Conservation (phyloP, 2,113 vertebrate species). For the Lota lota region DNA sequence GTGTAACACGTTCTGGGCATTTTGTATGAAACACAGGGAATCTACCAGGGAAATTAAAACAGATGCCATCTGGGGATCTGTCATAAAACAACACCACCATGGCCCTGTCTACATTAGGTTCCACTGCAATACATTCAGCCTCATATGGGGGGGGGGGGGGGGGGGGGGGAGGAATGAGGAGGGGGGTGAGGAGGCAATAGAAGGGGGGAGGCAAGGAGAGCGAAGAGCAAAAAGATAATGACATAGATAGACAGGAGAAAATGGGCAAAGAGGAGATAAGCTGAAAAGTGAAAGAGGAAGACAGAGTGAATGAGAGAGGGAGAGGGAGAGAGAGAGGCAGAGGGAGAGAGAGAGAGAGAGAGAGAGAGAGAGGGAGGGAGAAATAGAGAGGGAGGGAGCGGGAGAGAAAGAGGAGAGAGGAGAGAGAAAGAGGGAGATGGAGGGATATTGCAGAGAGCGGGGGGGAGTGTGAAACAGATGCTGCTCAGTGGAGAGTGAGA, state of each 20-base stretch:
- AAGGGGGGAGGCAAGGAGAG: background rate
- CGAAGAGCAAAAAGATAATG: too few relatives aligned
- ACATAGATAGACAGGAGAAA: slow-evolving; percentile 20
- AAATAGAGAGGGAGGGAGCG: background rate
- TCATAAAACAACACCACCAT: too few relatives aligned
- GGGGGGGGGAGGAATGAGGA: too few relatives aligned
- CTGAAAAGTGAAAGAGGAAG: slow-evolving; percentile 61
- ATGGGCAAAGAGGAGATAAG: slow-evolving; percentile 1
- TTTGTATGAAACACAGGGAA: too few relatives aligned
- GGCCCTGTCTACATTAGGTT: too few relatives aligned
- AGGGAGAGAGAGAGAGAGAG: too few relatives aligned
- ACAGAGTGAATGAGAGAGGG: slow-evolving; percentile 14
- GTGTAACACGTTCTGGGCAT: too few relatives aligned
- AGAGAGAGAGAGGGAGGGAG: background rate
- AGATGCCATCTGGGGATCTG: too few relatives aligned
- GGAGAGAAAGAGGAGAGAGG: slow-evolving; percentile 4
- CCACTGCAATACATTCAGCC: too few relatives aligned
- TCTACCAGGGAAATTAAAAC: too few relatives aligned
- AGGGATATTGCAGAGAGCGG: slow-evolving; percentile 48
- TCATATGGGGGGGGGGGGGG: too few relatives aligned
- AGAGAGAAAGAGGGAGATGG: slow-evolving; percentile 35
- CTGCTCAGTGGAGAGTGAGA: slow-evolving; percentile 55
- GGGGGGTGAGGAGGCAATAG: background rate
- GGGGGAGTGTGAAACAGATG: slow-evolving; percentile 68
- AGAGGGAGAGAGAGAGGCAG: slow-evolving; percentile 14